Conservation (phyloP, 1,140 invertebrate species). For the Rhizoglyphus robini region DNA sequence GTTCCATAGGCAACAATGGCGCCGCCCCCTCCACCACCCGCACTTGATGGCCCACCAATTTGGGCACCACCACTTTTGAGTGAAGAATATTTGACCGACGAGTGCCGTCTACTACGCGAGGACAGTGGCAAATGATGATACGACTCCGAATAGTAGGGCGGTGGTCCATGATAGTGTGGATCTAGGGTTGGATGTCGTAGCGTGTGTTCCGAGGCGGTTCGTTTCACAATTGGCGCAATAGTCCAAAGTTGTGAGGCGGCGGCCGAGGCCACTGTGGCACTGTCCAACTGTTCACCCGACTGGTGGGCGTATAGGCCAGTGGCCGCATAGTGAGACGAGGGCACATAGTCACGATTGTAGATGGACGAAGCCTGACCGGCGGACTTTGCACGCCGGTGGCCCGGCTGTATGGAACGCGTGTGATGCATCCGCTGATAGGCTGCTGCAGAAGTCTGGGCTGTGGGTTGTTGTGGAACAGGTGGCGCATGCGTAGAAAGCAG, state of each 20-base stretch:
- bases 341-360: not conserved
- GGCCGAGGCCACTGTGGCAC: too few species aligned
- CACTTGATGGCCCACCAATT: not conserved
- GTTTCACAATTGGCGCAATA: not conserved
- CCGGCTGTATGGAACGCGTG: not conserved
- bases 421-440: too few species aligned
- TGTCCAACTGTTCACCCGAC: not conserved
- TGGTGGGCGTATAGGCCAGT: constrained; percentile 26
- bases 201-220: not conserved
- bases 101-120: not conserved
- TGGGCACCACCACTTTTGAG: not conserved
- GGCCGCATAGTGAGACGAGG: constrained; percentile 23
- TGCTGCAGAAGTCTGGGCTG: too few species aligned
- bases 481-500: too few species aligned
- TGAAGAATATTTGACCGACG: not conserved
- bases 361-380: not conserved
- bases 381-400: not conserved
- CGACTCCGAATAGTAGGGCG: not conserved
- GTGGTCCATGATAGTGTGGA: not conserved
- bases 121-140: not conserved
- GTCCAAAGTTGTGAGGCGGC: not conserved
- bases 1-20: too few species aligned
- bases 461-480: too few species aligned
- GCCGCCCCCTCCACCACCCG: too few species aligned
- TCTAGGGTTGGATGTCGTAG: not conserved